These are phyloP conservation scores for Bufotes viridis DNA, from an alignment of 2,797 vertebrate species.

Conservation along the genomic window DNA sequence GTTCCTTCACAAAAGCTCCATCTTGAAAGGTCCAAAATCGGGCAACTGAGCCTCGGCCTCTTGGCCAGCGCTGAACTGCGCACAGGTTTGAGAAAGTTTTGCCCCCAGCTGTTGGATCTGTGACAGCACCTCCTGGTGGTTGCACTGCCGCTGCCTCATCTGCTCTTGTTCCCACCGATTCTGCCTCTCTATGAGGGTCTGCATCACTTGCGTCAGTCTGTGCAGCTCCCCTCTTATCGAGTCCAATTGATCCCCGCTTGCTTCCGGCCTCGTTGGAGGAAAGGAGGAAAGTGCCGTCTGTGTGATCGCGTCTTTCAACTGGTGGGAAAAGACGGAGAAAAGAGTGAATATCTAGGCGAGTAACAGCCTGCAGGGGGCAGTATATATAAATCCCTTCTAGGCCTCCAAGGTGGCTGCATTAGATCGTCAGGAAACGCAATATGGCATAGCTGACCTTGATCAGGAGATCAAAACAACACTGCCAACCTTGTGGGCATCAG, in stretches of 20 bases:
- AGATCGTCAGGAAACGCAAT: neutral
- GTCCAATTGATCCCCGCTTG: constrained; percentile 78
- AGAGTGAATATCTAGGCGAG: neutral
- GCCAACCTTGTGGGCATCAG: neutral
- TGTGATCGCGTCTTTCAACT: constrained; percentile 67
- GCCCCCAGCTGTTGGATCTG: constrained; percentile 79
- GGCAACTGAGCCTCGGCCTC: constrained; percentile 63
- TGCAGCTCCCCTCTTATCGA: constrained; percentile 78
- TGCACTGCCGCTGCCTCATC: constrained; percentile 82
- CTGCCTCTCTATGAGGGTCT: constrained; percentile 81
- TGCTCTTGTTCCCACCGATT: constrained; percentile 77
- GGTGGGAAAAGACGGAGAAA: neutral
- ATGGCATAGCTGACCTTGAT: neutral
- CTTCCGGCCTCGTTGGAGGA: constrained; percentile 17
- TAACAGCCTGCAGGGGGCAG: too few relatives aligned
- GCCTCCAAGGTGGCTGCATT: too few relatives aligned
- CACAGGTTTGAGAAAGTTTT: constrained; percentile 69
- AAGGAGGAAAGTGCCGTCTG: constrained; percentile 57
- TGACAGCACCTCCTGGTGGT: constrained; percentile 85
- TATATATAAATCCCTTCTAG: too few relatives aligned
- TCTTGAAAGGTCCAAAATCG: constrained; percentile 82
- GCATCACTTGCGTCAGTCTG: constrained; percentile 79
- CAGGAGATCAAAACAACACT: neutral
- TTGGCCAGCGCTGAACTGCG: constrained; percentile 60
- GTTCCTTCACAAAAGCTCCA: constrained; percentile 78